Evolutionary conservation across 2,797 vertebrate species (phyloP).

Genomic region (Tolypeutes matacus): DNA sequence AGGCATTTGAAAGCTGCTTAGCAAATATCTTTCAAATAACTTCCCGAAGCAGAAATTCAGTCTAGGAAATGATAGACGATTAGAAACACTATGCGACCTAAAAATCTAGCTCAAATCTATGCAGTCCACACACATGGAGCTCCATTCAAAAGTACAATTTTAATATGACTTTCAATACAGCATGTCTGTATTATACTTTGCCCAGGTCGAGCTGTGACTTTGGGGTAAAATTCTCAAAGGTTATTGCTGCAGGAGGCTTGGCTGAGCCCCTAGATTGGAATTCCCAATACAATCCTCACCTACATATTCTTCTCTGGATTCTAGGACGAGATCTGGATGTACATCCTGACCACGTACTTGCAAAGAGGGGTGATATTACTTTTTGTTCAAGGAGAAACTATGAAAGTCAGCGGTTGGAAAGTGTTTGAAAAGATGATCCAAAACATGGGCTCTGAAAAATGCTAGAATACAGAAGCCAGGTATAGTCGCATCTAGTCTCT

Average conservation of each 20-base stretch:
- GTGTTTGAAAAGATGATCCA: background rate
- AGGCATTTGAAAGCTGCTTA: background rate
- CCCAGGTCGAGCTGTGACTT: background rate
- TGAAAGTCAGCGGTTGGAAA: background rate
- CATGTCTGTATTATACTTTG: background rate
- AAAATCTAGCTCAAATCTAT: background rate
- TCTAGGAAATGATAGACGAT: background rate
- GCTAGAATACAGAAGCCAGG: background rate
- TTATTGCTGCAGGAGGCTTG: background rate
- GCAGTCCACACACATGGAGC: background rate
- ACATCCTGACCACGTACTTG: background rate
- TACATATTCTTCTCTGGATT: background rate
- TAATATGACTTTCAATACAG: background rate
- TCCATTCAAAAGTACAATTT: background rate
- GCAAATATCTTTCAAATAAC: background rate
- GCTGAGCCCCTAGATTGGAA: rapidly evolving
- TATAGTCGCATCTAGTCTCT: background rate
- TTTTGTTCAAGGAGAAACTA: background rate
- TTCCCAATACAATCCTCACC: background rate
- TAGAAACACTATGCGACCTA: background rate
- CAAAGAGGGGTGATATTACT: background rate
- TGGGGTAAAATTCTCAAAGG: background rate
- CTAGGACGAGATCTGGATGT: background rate
- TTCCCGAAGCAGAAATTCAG: background rate
- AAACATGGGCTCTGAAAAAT: background rate